A percentile compares a stretch with the other conserved stretches of the same genome.
Evolutionary conservation across 2,113 vertebrate genomes (phyloP).

Genomic region (Astur gentilis): DNA sequence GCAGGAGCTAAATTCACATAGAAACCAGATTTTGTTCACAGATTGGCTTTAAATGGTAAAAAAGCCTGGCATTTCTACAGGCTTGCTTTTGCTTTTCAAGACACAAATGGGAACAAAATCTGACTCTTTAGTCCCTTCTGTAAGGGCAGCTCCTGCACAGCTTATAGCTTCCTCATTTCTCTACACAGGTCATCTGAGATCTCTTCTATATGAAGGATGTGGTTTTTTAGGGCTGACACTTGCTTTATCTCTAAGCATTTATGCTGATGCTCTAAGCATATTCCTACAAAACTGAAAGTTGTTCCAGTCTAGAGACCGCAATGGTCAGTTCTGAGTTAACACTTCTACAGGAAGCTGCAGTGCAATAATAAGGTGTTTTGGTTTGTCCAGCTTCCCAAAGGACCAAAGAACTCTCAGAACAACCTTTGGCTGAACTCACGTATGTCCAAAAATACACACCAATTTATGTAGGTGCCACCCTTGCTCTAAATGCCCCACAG

Average conservation of each 20-base stretch:
- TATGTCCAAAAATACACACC: neutral
- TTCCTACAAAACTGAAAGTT: neutral
- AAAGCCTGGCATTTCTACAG: neutral
- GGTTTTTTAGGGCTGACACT: neutral
- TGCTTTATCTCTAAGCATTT: neutral
- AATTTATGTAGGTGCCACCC: neutral
- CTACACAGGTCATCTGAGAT: neutral
- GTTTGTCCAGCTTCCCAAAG: neutral
- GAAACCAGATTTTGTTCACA: neutral
- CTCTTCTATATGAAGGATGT: neutral
- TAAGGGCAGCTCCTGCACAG: neutral
- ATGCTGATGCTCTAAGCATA: neutral
- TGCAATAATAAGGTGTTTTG: neutral
- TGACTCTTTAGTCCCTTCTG: neutral
- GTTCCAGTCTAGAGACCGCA: neutral
- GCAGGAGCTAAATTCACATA: neutral
- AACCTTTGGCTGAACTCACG: neutral
- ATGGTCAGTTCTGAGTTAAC: neutral
- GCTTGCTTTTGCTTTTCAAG: neutral
- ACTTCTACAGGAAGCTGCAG: neutral
- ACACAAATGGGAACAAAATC: neutral
- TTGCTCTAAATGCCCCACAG: neutral
- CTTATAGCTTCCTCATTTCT: neutral
- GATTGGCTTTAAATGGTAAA: neutral
- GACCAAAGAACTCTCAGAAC: neutral